A percentile compares a stretch with the other conserved stretches of the same genome.
Conservation (phyloP, 1,140 invertebrate genomes). For the Latrodectus geometricus region DNA sequence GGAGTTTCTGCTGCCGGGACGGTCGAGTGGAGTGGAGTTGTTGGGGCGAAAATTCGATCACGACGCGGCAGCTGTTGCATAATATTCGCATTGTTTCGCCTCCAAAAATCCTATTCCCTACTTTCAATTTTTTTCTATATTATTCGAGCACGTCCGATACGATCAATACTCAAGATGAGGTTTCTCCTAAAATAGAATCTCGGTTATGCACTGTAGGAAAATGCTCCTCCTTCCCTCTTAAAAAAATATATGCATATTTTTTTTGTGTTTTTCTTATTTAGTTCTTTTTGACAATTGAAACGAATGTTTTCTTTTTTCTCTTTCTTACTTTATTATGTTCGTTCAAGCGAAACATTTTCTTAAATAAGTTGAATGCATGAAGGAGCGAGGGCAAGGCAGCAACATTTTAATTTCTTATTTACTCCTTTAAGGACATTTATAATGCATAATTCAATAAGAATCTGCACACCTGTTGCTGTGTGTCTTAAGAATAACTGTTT, state of each 20-base stretch:
- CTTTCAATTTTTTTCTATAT: not conserved
- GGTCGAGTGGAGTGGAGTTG: conserved; percentile 49
- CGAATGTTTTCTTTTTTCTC: conserved; percentile 8
- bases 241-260: not conserved
- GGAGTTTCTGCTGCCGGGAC: conserved; percentile 22
- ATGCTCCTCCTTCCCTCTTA: not conserved
- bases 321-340: not conserved
- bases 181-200: conserved; percentile 55
- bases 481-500: not conserved
- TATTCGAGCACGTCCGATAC: conserved; percentile 35
- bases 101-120: conserved; percentile 41
- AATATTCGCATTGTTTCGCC: conserved; percentile 55
- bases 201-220: conserved; percentile 36
- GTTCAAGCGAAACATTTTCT: conserved; percentile 9
- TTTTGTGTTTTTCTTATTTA: not conserved
- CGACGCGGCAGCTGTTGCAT: conserved; percentile 52
- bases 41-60: conserved; percentile 55
- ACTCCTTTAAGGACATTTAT: not conserved
- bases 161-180: conserved; percentile 49
- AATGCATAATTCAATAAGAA: not conserved
- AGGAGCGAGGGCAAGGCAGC: not conserved
- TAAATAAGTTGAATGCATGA: conserved; percentile 23
- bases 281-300: conserved; percentile 15
- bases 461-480: not conserved
- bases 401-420: not conserved